Conservation (phyloP, 2,113 vertebrate genomes). For the Grus americana region DNA sequence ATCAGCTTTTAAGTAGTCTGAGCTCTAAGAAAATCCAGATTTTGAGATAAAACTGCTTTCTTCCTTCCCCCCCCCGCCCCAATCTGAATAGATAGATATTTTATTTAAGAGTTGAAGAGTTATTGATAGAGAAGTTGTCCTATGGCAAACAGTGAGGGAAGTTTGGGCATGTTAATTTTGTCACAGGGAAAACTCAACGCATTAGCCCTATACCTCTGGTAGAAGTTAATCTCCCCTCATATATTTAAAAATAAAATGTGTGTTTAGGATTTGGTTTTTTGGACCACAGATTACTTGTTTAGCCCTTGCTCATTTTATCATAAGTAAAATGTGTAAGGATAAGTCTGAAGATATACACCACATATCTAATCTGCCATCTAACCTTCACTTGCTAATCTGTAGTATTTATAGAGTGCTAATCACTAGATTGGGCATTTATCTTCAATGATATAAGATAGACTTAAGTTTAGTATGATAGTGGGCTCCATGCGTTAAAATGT, state of each 20-base stretch:
- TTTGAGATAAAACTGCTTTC: neutral
- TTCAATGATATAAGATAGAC: neutral
- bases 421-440: neutral
- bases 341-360: neutral
- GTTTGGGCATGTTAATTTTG: neutral
- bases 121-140: neutral
- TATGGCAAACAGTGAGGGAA: neutral
- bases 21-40: neutral
- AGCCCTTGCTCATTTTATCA: neutral
- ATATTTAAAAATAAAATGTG: neutral
- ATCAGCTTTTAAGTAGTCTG: neutral
- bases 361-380: neutral
- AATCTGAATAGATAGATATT: neutral
- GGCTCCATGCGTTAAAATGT: neutral
- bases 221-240: neutral
- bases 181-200: neutral
- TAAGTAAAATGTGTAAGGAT: neutral
- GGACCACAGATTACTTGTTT: neutral
- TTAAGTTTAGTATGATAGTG: neutral
- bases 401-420: slow-evolving; percentile 7
- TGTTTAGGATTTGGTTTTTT: neutral
- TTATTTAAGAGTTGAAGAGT: neutral
- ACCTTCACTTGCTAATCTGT: neutral
- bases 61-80: rapidly evolving
- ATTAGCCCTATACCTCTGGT: neutral